Evolutionary conservation across 2,113 vertebrate genomes (phyloP).

Genomic region (Neoarius graeffei): DNA sequence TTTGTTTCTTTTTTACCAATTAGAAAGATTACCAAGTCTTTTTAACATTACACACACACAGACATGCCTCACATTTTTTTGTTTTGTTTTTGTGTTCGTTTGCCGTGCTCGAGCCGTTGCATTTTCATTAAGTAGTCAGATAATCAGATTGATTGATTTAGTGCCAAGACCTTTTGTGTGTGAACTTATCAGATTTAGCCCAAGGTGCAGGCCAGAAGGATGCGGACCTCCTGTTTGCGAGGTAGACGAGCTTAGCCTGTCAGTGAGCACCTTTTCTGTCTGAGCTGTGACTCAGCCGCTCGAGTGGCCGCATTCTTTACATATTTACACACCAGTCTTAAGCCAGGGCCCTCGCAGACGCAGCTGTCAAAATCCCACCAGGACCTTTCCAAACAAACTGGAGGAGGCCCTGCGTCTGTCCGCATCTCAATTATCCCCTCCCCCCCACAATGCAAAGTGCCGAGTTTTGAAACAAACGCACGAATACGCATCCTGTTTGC

Average conservation of each 20-base stretch:
- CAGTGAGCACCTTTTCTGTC: conserved; percentile 67
- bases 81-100: background rate
- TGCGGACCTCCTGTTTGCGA: conserved; percentile 44
- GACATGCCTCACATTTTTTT: background rate
- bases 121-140: background rate
- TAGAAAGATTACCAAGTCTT: conserved; percentile 3
- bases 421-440: conserved; percentile 26
- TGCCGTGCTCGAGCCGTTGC: background rate
- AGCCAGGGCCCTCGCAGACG: conserved; percentile 34
- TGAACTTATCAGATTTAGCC: conserved; percentile 26
- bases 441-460: background rate
- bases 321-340: conserved; percentile 61
- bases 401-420: conserved; percentile 15
- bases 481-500: conserved; percentile 42
- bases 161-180: background rate
- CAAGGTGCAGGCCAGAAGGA: background rate
- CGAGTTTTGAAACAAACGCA: conserved; percentile 27
- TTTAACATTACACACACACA: conserved; percentile 5
- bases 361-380: conserved; percentile 55
- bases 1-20: background rate
- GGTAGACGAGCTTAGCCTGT: conserved; percentile 68
- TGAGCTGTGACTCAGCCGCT: conserved; percentile 68
- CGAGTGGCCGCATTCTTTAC: conserved; percentile 69
- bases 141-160: conserved; percentile 12
- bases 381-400: conserved; percentile 48